phyloP scores from a whole-genome alignment of 2,888 invertebrate genomes.

The Drosophila rubida region DNA sequence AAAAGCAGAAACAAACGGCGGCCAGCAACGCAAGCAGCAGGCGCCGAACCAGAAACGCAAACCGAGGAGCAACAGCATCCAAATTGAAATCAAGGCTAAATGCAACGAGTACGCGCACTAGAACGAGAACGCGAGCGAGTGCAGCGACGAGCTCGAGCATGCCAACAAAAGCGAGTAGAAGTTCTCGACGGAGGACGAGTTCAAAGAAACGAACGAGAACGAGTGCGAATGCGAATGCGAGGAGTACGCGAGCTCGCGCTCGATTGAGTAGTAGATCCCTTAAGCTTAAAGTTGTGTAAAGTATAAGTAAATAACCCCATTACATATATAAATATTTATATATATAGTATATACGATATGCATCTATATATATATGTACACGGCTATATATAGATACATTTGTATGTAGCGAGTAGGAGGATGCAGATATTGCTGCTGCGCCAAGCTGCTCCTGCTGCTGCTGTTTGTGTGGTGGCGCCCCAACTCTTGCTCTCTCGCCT shows the following conservation, averaged over 20 bases:
- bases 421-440: slow-evolving; percentile 22
- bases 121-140: slow-evolving; percentile 8
- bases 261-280: slow-evolving; percentile 59
- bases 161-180: slow-evolving; percentile 5
- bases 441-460: background rate
- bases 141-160: slow-evolving; percentile 4
- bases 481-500: background rate
- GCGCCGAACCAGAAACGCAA: slow-evolving; percentile 30
- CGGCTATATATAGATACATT: slow-evolving; percentile 30
- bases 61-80: slow-evolving; percentile 39
- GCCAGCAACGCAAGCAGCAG: slow-evolving; percentile 22
- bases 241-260: slow-evolving; percentile 5
- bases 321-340: slow-evolving; percentile 42
- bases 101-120: slow-evolving; percentile 37
- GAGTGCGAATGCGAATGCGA: slow-evolving; percentile 7
- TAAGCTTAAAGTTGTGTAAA: slow-evolving; percentile 79
- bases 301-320: slow-evolving; percentile 63
- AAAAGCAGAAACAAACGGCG: slow-evolving; percentile 12
- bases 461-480: background rate
- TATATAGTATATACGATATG: slow-evolving; percentile 53
- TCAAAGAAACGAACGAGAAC: background rate
- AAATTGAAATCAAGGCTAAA: slow-evolving; percentile 57
- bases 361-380: slow-evolving; percentile 25
- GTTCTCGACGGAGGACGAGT: slow-evolving; percentile 9
- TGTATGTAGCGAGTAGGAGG: slow-evolving; percentile 32